Conservation (phyloP, 1,140 invertebrate species). For the Condylostylus longicornis region DNA sequence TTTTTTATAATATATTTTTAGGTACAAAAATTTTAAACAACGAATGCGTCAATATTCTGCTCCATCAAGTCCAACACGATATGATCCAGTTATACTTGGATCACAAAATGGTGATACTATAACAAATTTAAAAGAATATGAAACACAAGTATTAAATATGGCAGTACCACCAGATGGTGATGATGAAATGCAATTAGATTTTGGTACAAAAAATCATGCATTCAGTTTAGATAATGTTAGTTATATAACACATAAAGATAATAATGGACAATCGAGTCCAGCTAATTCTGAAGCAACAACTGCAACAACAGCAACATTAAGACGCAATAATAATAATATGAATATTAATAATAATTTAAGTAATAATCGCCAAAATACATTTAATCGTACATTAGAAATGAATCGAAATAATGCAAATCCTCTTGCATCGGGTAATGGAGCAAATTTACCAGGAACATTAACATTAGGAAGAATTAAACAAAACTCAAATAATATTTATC, state of each 20-base stretch:
- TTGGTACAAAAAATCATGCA: slow-evolving; percentile 71
- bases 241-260: slow-evolving; percentile 65
- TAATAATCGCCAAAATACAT: slow-evolving; percentile 32
- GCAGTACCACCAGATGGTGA: slow-evolving; percentile 67
- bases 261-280: slow-evolving; percentile 62
- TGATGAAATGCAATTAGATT: slow-evolving; percentile 70
- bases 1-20: slow-evolving; percentile 22
- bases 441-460: slow-evolving; percentile 19
- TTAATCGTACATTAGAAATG: slow-evolving; percentile 29
- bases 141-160: slow-evolving; percentile 80
- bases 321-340: slow-evolving; percentile 37
- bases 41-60: slow-evolving; percentile 57
- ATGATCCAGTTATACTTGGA: slow-evolving; percentile 65
- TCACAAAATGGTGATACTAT: slow-evolving; percentile 30
- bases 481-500: slow-evolving; percentile 26
- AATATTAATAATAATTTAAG: slow-evolving; percentile 26
- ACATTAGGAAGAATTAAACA: slow-evolving; percentile 29
- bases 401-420: slow-evolving; percentile 32
- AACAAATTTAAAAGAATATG: slow-evolving; percentile 57
- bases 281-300: slow-evolving; percentile 68
- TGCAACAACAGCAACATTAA: slow-evolving; percentile 46
- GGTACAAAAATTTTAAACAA: slow-evolving; percentile 67
- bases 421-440: slow-evolving; percentile 16
- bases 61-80: slow-evolving; percentile 41
- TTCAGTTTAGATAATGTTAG: slow-evolving; percentile 73